Base-by-base conservation (phyloP, 2,797 vertebrate genomes). In the Chromis chromis region DNA sequence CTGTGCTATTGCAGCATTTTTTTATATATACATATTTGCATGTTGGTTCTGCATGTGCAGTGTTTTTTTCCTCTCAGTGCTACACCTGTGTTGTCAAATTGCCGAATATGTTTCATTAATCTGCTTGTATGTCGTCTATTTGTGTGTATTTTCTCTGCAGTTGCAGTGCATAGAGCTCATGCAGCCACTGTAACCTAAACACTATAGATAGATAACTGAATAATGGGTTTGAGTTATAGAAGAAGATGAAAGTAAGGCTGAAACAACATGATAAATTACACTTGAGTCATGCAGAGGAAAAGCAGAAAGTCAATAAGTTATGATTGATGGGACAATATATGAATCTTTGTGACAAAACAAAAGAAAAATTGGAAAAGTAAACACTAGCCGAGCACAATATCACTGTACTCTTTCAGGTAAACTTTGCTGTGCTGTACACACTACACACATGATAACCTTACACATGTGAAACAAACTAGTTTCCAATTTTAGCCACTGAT, bases 251-350 rank as follows among this genome's bases (percentile, higher is more conserved):
- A 48, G 28, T 19, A 27, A 36, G 49, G 25, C 24, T 57, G 58
- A 75, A 57, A 50, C 25, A 36, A 4, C n/a, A 49, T 56, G 24
- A 75, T 42, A 14, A 52, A 42, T 56, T 14, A 54, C 40, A 46
- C 44, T 12, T 33, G 52, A 63, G 42, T 21, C 19, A 25, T 55
- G 52, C 19, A 40, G 59, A 48, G 24, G 19, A 59, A 44, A 58
- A 64, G 22, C 28, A 39, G 55, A 27, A 55, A 17, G 40, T 65
- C 55, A 28, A 40, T 55, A 46, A 49, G 49, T 16, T 60, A 25
- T 54, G 40, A 65, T 65, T 65, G 46, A 70, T 49, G 19, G 31
- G 56, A 60, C 33, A 17, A 4, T 52, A 44, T 27, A n/a, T 53
- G 4, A 21, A 0, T 31, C 24, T 25, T 48, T 48, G n/a, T 48